phyloP scores from a whole-genome alignment of 2,113 vertebrate species.

The Zootoca vivipara region DNA sequence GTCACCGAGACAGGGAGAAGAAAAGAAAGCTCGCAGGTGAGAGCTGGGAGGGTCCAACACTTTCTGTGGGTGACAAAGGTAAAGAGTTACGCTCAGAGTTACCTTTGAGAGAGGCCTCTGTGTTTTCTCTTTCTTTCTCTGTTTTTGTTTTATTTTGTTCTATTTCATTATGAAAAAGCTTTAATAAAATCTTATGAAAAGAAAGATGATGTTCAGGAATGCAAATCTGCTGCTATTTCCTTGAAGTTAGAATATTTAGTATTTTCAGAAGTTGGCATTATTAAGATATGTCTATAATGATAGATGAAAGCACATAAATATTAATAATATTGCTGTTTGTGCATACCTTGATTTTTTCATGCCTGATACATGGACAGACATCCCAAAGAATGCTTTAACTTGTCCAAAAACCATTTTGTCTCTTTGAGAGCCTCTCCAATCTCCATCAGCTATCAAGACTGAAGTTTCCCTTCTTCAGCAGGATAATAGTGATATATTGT shows the following conservation, averaged over 20 bases:
- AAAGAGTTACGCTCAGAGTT: not conserved
- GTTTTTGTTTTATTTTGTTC: not conserved
- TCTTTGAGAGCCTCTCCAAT: not conserved
- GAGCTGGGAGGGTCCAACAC: not conserved
- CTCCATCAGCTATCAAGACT: not conserved
- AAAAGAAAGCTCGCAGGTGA: too few species aligned
- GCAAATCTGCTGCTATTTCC: not conserved
- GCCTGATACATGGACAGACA: not conserved
- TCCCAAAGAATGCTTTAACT: not conserved
- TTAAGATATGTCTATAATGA: slow-evolving; percentile 14
- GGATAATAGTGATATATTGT: not conserved
- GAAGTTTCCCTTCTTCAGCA: not conserved
- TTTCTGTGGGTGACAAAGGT: not conserved
- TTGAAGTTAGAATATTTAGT: not conserved
- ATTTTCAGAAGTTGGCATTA: not conserved
- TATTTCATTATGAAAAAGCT: not conserved
- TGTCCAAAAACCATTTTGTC: not conserved
- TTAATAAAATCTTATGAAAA: too few species aligned
- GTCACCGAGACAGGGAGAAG: too few species aligned
- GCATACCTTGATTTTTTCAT: not conserved
- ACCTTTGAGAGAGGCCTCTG: too few species aligned
- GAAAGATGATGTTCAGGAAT: not conserved
- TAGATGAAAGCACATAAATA: not conserved
- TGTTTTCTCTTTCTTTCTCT: too few species aligned
- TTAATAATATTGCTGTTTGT: not conserved